phyloP scores from a whole-genome alignment of 2,888 invertebrate species.

The Eubasilissa splendida region DNA sequence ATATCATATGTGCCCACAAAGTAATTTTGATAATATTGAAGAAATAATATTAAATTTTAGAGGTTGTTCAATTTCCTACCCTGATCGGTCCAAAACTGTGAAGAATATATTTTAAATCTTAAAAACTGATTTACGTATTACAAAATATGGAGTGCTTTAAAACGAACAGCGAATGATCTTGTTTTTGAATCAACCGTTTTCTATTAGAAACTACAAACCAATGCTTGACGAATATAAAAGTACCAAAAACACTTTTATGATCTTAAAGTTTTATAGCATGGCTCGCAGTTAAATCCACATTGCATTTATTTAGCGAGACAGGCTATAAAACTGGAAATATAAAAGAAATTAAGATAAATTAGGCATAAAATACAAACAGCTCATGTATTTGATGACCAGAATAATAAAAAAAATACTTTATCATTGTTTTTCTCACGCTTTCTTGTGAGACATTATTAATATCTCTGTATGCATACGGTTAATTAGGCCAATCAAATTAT shows the following conservation, averaged over 20 bases:
- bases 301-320: slow-evolving; percentile 23
- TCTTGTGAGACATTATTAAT: too few species aligned
- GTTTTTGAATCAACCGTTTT: not conserved
- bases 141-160: not conserved
- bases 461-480: too few species aligned
- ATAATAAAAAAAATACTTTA: not conserved
- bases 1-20: too few species aligned
- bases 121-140: not conserved
- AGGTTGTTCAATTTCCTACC: too few species aligned
- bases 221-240: not conserved
- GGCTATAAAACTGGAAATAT: slow-evolving; percentile 32
- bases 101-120: too few species aligned
- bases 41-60: too few species aligned
- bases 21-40: too few species aligned
- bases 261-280: not conserved
- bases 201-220: not conserved
- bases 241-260: slow-evolving; percentile 23
- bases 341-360: slow-evolving; percentile 36
- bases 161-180: slow-evolving; percentile 10
- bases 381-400: not conserved
- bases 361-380: slow-evolving; percentile 10
- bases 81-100: too few species aligned
- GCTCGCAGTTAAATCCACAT: slow-evolving; percentile 6
- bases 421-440: not conserved
- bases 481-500: too few species aligned